A percentile compares a stretch with the other conserved stretches of the same genome.
Conservation (phyloP, 2,113 vertebrate genomes). For the Diphyllodes magnificus region DNA sequence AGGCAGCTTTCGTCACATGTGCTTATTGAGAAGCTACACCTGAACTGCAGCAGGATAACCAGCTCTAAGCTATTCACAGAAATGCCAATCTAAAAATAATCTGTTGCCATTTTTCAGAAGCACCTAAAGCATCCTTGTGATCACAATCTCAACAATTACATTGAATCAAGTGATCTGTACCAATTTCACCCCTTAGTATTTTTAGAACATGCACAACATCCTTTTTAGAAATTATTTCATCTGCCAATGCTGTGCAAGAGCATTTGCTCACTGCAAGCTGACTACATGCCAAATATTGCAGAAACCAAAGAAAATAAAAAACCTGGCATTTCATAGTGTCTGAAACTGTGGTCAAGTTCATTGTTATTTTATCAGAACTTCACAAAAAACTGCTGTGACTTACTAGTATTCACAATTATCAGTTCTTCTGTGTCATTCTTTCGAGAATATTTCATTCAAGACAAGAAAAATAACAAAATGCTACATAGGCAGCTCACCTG, state of each 20-base stretch:
- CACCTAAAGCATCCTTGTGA: background rate
- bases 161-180: background rate
- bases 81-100: background rate
- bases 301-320: background rate
- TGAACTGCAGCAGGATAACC: background rate
- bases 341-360: background rate
- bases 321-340: background rate
- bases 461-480: background rate
- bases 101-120: background rate
- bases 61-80: background rate
- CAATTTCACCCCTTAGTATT: background rate
- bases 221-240: background rate
- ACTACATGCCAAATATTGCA: background rate
- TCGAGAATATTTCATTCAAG: background rate
- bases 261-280: background rate
- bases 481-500: background rate
- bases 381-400: background rate
- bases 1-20: background rate
- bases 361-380: background rate
- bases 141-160: background rate
- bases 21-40: background rate
- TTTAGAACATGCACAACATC: background rate
- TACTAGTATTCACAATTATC: background rate
- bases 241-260: background rate
- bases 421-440: background rate